phyloP scores from a whole-genome alignment of 2,888 invertebrate species.

The Philopedon plagiatum region DNA sequence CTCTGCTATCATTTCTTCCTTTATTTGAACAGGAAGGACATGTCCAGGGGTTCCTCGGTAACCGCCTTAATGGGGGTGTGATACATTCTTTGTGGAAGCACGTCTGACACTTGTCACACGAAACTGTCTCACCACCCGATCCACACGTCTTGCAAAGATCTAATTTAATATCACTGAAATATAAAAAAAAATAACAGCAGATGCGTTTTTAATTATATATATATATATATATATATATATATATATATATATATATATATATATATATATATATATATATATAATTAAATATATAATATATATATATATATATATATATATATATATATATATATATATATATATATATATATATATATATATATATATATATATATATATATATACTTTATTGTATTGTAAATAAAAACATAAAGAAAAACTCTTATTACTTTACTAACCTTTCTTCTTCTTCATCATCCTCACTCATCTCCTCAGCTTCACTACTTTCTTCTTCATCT shows the following conservation, averaged over 20 bases:
- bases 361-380: too few species aligned
- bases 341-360: too few species aligned
- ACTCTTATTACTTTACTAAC: too few species aligned
- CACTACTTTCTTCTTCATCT: conserved; percentile 58
- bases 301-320: too few species aligned
- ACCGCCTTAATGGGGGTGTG: conserved; percentile 74
- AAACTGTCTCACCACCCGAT: conserved; percentile 77
- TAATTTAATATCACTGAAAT: conserved; percentile 47
- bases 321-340: too few species aligned
- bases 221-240: too few species aligned
- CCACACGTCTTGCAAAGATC: conserved; percentile 77
- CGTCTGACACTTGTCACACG: conserved; percentile 75
- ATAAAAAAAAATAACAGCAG: conserved; percentile 12
- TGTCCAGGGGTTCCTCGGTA: conserved; percentile 76
- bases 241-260: too few species aligned
- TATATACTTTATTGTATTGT: too few species aligned
- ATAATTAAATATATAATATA: too few species aligned
- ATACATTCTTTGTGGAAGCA: conserved; percentile 84
- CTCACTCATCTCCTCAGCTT: conserved; percentile 49
- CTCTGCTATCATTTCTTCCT: conserved; percentile 33
- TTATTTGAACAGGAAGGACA: conserved; percentile 73
- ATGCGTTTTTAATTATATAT: too few species aligned
- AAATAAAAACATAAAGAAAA: too few species aligned
- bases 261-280: too few species aligned
- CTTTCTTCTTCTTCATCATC: conserved; percentile 58